Conservation (phyloP, 2,888 invertebrate genomes). For the Lapara coniferarum region DNA sequence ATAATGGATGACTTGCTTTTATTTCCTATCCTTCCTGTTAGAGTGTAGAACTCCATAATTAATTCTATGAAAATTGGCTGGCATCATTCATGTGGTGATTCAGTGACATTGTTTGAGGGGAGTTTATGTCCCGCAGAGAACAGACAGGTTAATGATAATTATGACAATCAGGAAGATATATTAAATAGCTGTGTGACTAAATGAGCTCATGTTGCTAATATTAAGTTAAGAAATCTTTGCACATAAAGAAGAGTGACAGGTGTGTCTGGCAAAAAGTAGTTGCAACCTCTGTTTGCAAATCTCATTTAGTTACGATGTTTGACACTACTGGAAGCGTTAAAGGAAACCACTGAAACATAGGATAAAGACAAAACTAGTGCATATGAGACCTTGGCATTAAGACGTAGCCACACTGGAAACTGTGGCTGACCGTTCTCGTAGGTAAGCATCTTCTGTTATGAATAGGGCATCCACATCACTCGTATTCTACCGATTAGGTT, state of each 20-base stretch:
- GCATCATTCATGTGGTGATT: no score
- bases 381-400: no score
- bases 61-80: no score
- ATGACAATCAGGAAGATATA: not conserved
- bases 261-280: not conserved
- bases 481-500: no score
- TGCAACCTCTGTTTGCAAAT: not conserved
- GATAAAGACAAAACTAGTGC: not conserved
- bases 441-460: no score
- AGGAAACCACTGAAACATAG: not conserved
- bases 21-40: no score
- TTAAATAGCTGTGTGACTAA: not conserved
- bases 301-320: not conserved
- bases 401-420: no score
- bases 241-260: not conserved
- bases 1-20: no score
- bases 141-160: not conserved
- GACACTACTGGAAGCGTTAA: not conserved
- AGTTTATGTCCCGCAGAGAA: not conserved
- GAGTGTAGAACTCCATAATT: no score
- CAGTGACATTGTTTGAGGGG: no score
- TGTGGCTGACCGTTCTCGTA: no score
- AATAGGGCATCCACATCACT: no score
- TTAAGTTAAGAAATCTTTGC: not conserved
- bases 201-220: not conserved